Evolutionary conservation across 2,888 invertebrate genomes (phyloP).

Genomic region (Lamellibrachia satsuma): DNA sequence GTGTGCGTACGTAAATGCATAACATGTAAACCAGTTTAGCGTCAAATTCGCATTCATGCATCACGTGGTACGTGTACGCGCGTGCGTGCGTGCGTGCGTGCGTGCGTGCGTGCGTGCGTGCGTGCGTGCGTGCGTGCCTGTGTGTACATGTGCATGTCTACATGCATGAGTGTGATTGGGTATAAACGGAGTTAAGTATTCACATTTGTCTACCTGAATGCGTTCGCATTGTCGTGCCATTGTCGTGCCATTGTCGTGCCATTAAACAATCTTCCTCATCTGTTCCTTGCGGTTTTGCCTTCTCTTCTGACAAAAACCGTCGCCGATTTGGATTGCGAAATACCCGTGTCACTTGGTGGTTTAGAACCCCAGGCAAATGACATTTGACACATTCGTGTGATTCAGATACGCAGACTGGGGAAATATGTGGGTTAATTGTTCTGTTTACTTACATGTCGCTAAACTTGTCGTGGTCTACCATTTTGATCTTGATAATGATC

Average conservation of each 20-base stretch:
- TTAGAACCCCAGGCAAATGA: background rate
- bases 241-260: background rate
- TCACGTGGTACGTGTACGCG: too few species aligned
- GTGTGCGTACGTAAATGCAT: too few species aligned
- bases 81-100: background rate
- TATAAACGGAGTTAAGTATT: conserved; percentile 10
- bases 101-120: background rate
- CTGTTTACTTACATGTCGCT: background rate
- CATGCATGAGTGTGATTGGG: background rate
- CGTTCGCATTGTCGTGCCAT: background rate
- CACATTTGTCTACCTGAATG: background rate
- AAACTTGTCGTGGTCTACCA: background rate
- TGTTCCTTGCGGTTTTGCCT: background rate
- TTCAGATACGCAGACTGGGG: background rate
- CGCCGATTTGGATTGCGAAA: background rate
- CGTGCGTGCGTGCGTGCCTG: background rate
- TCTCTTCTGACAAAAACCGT: background rate
- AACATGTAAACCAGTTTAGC: too few species aligned
- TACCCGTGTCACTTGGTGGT: background rate
- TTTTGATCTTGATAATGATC: background rate
- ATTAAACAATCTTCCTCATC: conserved; percentile 4
- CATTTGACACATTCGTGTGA: background rate
- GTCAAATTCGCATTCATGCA: too few species aligned
- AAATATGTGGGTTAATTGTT: background rate
- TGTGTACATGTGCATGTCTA: background rate